phyloP scores from a whole-genome alignment of 2,888 invertebrate species.

The Polyploca ridens region DNA sequence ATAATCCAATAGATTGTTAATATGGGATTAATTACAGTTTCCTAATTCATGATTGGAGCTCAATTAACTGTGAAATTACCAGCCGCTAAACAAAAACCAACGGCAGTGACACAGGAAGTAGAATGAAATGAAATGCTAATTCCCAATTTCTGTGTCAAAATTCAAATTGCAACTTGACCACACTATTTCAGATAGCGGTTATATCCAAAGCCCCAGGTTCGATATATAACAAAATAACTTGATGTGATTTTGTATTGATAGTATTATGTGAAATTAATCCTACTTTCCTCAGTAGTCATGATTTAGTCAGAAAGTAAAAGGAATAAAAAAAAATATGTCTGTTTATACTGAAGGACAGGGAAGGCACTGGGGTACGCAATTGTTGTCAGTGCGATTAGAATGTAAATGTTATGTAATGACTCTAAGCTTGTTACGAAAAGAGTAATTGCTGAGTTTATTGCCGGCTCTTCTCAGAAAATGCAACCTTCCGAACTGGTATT shows the following conservation, averaged over 20 bases:
- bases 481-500: too few species aligned
- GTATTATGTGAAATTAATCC: not conserved
- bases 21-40: conserved; percentile 33
- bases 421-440: too few species aligned
- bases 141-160: conserved; percentile 45
- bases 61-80: conserved; percentile 65
- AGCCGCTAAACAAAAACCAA: conserved; percentile 48
- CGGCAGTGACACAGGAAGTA: conserved; percentile 33
- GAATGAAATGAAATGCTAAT: conserved; percentile 47
- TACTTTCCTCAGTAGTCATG: not conserved
- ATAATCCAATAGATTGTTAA: conserved; percentile 19
- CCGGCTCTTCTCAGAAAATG: too few species aligned
- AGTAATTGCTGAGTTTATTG: too few species aligned
- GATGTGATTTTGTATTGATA: too few species aligned
- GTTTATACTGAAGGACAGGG: too few species aligned
- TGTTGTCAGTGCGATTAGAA: too few species aligned
- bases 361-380: too few species aligned
- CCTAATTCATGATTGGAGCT: conserved; percentile 43
- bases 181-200: conserved; percentile 29
- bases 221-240: not conserved
- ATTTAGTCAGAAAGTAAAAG: too few species aligned
- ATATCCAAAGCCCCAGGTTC: conserved; percentile 7
- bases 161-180: conserved; percentile 39
- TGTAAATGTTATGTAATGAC: too few species aligned
- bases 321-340: too few species aligned